These are phyloP conservation scores for Cheilosia variabilis DNA, from an alignment of 2,888 invertebrate species.

Conservation along the genomic window DNA sequence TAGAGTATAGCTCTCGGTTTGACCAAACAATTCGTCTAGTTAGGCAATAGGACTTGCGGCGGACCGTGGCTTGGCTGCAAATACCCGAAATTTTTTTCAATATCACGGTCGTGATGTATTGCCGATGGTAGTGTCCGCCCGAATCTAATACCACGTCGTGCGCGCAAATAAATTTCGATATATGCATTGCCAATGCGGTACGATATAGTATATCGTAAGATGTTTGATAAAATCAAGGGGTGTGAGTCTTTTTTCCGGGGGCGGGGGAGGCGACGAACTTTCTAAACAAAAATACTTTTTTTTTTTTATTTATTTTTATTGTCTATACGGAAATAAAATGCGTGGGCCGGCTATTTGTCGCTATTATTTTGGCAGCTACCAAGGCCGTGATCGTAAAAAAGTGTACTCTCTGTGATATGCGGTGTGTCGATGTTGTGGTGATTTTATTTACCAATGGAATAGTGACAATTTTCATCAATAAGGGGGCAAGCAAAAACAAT, in stretches of 20 bases:
- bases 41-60: slow-evolving; percentile 28
- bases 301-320: neutral
- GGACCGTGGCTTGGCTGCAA: neutral
- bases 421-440: neutral
- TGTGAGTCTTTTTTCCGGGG: neutral
- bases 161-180: slow-evolving; percentile 21
- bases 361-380: neutral
- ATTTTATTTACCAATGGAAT: neutral
- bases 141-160: neutral
- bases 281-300: neutral
- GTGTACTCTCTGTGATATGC: neutral
- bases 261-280: too few relatives aligned
- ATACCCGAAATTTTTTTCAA: slow-evolving; percentile 37
- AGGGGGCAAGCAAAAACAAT: too few relatives aligned
- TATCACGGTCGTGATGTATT: slow-evolving; percentile 52
- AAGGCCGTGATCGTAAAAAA: slow-evolving; percentile 5
- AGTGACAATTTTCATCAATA: too few relatives aligned
- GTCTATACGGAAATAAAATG: slow-evolving; percentile 16
- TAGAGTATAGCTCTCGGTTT: neutral
- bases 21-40: slow-evolving; percentile 18
- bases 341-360: neutral
- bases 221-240: slow-evolving; percentile 7
- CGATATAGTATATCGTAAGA: slow-evolving; percentile 13
- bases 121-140: slow-evolving; percentile 3
- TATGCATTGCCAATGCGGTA: slow-evolving; percentile 4